Evolutionary conservation across 2,797 vertebrate genomes (phyloP).

Genomic region (Euthynnus affinis): DNA sequence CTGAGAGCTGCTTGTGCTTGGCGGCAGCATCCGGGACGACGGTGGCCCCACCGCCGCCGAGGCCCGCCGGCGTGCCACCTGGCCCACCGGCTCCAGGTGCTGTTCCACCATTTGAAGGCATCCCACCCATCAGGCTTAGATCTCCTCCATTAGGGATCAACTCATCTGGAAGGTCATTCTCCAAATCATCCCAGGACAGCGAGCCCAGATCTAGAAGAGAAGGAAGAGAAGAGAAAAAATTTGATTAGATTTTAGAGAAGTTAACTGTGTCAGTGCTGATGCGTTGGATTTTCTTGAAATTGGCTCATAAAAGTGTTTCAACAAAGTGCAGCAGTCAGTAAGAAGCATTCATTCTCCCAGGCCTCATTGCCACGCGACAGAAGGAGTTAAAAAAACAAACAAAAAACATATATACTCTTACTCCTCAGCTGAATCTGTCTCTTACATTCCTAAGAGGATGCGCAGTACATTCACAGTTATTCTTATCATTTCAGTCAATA

Average conservation of each 20-base stretch:
- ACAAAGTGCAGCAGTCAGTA: background rate
- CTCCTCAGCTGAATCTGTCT: background rate
- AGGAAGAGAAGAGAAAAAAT: conserved; percentile 38
- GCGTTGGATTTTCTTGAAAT: background rate
- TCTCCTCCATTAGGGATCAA: conserved; percentile 96
- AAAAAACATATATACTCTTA: background rate
- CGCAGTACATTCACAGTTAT: background rate
- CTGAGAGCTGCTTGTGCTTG: conserved; percentile 98
- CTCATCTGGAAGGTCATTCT: conserved; percentile 98
- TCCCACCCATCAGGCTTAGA: conserved; percentile 88
- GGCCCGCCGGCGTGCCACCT: conserved; percentile 49
- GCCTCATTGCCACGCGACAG: background rate
- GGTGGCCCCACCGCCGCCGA: conserved; percentile 54
- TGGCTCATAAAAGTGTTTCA: background rate
- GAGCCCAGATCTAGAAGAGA: conserved; percentile 90
- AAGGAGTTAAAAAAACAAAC: background rate
- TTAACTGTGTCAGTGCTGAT: background rate
- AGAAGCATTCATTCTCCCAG: background rate
- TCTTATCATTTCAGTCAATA: background rate
- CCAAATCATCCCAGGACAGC: conserved; percentile 93
- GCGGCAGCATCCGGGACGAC: conserved; percentile 94
- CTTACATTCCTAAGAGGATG: background rate
- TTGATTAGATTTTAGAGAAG: background rate
- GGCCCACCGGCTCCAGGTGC: conserved; percentile 71
- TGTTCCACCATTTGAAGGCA: conserved; percentile 82